Percentiles rank a stretch among this genome's conserved stretches.
Evolutionary conservation across 2,888 invertebrate genomes (phyloP).

Genomic region (Cataglyphis cursor): DNA sequence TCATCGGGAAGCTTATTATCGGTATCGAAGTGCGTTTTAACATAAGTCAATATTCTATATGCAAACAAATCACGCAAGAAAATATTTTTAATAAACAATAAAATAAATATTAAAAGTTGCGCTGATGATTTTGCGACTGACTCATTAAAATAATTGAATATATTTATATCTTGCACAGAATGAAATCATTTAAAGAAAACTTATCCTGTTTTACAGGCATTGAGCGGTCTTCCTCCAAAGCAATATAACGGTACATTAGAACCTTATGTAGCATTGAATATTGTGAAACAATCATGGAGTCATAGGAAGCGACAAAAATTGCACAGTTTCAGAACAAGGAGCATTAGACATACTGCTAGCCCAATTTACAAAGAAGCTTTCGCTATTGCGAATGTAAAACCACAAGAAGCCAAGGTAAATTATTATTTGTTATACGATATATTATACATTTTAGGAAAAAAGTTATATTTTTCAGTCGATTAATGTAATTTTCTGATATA

Average conservation of each 20-base stretch:
- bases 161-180: neutral
- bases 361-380: conserved; percentile 87
- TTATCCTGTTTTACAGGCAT: conserved; percentile 81
- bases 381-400: conserved; percentile 83
- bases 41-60: neutral
- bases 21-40: conserved; percentile 82
- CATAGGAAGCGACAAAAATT: conserved; percentile 83
- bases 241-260: conserved; percentile 86
- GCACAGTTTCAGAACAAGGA: conserved; percentile 85
- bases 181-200: neutral
- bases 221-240: conserved; percentile 86
- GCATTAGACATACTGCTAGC: conserved; percentile 85
- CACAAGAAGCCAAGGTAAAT: conserved; percentile 85
- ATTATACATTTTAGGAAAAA: neutral
- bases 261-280: conserved; percentile 84
- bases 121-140: neutral
- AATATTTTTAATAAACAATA: neutral
- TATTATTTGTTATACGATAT: conserved; percentile 45
- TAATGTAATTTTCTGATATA: neutral
- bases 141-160: neutral
- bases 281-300: conserved; percentile 84
- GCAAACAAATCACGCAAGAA: neutral
- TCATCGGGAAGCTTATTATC: conserved; percentile 83
- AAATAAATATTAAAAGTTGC: neutral
- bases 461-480: neutral